A percentile compares a stretch with the other conserved stretches of the same genome.
These are phyloP conservation scores for Ataeniobius toweri DNA, from an alignment of 2,797 vertebrate genomes.

Conservation along the genomic window DNA sequence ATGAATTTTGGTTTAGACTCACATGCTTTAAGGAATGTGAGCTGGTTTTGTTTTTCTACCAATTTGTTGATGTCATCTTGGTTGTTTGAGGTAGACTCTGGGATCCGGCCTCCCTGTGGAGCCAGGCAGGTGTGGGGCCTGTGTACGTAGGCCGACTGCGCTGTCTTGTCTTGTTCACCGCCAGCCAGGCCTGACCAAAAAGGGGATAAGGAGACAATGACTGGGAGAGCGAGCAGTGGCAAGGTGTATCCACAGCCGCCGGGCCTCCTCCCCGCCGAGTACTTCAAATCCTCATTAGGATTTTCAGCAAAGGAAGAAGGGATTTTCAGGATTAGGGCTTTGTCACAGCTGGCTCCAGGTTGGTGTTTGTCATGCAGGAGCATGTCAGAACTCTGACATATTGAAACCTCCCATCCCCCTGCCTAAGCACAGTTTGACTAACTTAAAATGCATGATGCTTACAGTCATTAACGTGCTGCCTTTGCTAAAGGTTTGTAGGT, in stretches of 20 bases:
- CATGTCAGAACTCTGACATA: conserved; percentile 63
- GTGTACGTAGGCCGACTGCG: conserved; percentile 70
- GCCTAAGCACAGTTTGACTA: conserved; percentile 51
- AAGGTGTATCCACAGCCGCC: conserved; percentile 77
- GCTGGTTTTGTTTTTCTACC: conserved; percentile 66
- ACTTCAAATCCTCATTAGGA: conserved; percentile 83
- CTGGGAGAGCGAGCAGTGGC: conserved; percentile 75
- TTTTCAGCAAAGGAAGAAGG: conserved; percentile 79
- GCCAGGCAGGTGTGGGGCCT: conserved; percentile 70
- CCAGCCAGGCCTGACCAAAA: conserved; percentile 78
- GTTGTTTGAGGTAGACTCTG: conserved; percentile 71
- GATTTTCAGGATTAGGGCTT: conserved; percentile 82
- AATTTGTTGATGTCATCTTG: conserved; percentile 65
- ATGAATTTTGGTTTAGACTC: conserved; percentile 48
- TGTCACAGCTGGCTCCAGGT: conserved; percentile 82
- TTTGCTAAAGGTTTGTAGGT: conserved; percentile 50
- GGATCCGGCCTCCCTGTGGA: conserved; percentile 76
- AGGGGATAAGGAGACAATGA: conserved; percentile 79
- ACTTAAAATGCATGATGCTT: conserved; percentile 44
- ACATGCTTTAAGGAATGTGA: conserved; percentile 64
- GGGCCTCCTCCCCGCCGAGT: conserved; percentile 77
- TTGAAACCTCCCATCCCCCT: conserved; percentile 41
- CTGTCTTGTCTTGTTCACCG: conserved; percentile 81
- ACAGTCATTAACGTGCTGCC: conserved; percentile 45
- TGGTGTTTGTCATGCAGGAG: conserved; percentile 84